These are phyloP conservation scores for Acanthurus lineatus DNA, from an alignment of 2,797 vertebrate species.

Conservation along the genomic window DNA sequence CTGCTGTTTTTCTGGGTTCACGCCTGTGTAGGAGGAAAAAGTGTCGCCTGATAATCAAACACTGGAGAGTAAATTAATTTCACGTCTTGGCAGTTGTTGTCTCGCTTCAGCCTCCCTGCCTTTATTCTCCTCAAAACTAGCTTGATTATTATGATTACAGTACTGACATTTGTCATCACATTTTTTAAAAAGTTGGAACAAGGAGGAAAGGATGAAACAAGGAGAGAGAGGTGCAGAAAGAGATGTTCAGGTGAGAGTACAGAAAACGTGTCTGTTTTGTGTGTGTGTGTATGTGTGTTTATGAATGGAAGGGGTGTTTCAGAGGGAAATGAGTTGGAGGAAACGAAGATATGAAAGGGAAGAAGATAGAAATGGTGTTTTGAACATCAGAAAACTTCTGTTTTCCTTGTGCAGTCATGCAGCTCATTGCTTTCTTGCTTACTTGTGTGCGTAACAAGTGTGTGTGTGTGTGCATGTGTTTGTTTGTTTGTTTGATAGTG, in stretches of 20 bases:
- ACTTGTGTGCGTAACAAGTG: background rate
- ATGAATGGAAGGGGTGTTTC: too few relatives aligned
- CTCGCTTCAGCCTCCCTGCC: constrained; percentile 9
- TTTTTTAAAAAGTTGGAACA: background rate
- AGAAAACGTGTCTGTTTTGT: too few relatives aligned
- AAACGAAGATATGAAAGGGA: constrained; percentile 12
- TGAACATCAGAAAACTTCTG: constrained; percentile 7
- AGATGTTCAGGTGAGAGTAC: background rate
- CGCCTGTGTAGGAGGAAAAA: constrained; percentile 30
- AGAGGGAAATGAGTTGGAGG: background rate
- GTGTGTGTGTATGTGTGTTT: background rate
- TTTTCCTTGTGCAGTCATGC: constrained; percentile 26
- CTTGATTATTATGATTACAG: constrained; percentile 46
- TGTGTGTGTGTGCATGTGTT: background rate
- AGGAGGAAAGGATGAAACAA: background rate
- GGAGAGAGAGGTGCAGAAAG: background rate
- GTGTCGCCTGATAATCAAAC: constrained; percentile 38
- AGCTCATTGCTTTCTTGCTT: constrained; percentile 27
- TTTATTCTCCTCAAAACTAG: constrained; percentile 19
- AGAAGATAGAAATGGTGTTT: constrained; percentile 7
- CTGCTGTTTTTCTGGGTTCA: constrained; percentile 20
- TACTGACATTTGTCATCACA: constrained; percentile 19
- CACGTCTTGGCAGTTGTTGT: constrained; percentile 17
- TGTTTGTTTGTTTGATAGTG: background rate
- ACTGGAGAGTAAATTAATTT: constrained; percentile 43